These are phyloP conservation scores for Suillia variegata DNA, from an alignment of 2,888 invertebrate species.

Conservation along the genomic window DNA sequence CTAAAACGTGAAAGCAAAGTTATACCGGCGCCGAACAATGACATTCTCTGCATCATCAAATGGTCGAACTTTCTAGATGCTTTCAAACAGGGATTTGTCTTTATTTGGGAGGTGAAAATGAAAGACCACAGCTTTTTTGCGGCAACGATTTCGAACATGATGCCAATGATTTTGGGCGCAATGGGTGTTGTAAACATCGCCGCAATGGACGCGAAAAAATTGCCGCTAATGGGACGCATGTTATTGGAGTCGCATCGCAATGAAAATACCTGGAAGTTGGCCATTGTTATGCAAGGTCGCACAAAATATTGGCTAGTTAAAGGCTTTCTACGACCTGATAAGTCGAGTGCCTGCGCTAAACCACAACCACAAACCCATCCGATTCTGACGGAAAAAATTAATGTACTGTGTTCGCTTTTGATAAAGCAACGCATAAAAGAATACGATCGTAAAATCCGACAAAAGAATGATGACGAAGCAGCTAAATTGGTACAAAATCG, in stretches of 20 bases:
- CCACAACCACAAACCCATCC: conserved; percentile 59
- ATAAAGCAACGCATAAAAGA: conserved; percentile 55
- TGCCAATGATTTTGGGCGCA: conserved; percentile 54
- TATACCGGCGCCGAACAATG: conserved; percentile 53
- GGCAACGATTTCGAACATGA: conserved; percentile 51
- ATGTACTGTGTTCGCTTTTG: conserved; percentile 51
- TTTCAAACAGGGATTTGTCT: conserved; percentile 47
- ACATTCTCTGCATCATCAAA: conserved; percentile 55
- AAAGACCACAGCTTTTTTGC: conserved; percentile 44
- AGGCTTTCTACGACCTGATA: conserved; percentile 50
- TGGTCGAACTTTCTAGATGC: conserved; percentile 57
- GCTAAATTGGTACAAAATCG: conserved; percentile 7
- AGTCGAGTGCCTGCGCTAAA: conserved; percentile 50
- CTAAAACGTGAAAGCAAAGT: conserved; percentile 53
- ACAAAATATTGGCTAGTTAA: conserved; percentile 51
- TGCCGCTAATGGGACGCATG: conserved; percentile 53
- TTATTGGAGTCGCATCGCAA: conserved; percentile 42
- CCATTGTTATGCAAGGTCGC: conserved; percentile 55
- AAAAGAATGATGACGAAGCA: conserved; percentile 16
- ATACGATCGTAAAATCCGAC: conserved; percentile 31
- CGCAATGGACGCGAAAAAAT: conserved; percentile 33
- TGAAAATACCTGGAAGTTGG: conserved; percentile 43
- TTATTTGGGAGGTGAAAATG: conserved; percentile 55
- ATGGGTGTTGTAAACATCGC: conserved; percentile 53
- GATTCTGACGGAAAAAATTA: conserved; percentile 56